Evolutionary conservation across 2,888 invertebrate genomes (phyloP), one percentile per base, ranked within the genome.

Genomic region (Rhopalosiphum nymphaeae): DNA sequence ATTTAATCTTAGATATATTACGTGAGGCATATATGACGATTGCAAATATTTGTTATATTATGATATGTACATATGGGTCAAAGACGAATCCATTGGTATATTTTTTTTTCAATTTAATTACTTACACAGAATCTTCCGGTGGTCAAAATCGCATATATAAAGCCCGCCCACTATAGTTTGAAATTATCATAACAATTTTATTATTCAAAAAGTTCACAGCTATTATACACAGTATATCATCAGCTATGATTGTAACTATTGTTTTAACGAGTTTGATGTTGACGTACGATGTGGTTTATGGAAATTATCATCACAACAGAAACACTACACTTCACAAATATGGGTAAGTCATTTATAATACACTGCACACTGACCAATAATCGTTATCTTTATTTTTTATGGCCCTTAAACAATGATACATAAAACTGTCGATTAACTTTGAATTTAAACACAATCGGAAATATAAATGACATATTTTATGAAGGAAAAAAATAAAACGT

Each of bases 271-370:
- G 42, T 91, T 90, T 91, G 11, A n/a, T 86, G 90, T 86, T 94
- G 90, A 91, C 61, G 42, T 85, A 67, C 36, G 61, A 87, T 61
- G 90, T 21, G 42, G 94, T 94, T 91, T 61, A 86, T 46, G 94
- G 85, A 87, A 86, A 91, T 85, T 46, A 93, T 67, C 42, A 94
- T 36, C 11, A 7, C 53, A 29, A 29, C 67, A 91, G 86, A 90
- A 94, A 94, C 61, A n/a, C 91, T 11, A 91, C 94, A 42, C 25
- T 91, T 53, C 85, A 90, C n/a, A 94, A 91, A 91, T 87, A 91
- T 26, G 94, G 94, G 94, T 91, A 91, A 91, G 67, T 57, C 29
- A 16, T 36, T 85, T 91, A 53, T 53, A n/a, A 67, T 78, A 36
- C 78, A 78, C 78, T 78, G 78, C 78, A 21, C 42, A 89, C 42